Conservation (phyloP, 2,888 invertebrate species). For the Cephus pulcher region DNA sequence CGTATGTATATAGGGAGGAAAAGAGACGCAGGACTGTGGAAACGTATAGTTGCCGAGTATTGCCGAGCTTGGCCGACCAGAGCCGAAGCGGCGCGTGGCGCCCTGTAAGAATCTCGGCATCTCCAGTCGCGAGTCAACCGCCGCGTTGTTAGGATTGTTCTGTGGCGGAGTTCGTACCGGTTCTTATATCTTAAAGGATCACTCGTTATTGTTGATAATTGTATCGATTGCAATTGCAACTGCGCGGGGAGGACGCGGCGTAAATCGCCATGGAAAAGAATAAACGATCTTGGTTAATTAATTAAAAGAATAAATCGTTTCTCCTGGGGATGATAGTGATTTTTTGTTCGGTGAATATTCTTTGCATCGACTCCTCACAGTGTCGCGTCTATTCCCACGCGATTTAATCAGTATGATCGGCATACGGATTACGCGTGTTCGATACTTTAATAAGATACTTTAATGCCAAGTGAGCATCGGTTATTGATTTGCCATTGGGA, state of each 20-base stretch:
- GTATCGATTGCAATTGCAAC: not conserved
- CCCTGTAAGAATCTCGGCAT: conserved; percentile 50
- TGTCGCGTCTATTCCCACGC: not conserved
- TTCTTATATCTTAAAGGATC: not conserved
- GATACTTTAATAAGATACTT: not conserved
- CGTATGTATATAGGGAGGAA: conserved; percentile 20
- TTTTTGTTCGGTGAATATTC: not conserved
- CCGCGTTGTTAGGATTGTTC: conserved; percentile 46
- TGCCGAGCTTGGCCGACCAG: conserved; percentile 43
- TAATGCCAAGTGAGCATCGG: not conserved
- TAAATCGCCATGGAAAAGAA: conserved; percentile 13
- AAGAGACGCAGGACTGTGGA: conserved; percentile 8
- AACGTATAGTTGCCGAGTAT: conserved; percentile 26
- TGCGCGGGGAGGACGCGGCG: not conserved
- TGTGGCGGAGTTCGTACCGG: not conserved
- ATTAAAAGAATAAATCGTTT: no score
- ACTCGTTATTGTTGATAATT: not conserved
- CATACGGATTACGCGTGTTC: not conserved
- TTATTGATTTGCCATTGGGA: not conserved
- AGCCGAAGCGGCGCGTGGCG: conserved; percentile 61
- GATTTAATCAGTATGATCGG: not conserved
- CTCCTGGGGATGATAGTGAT: not conserved
- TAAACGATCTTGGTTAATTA: conserved; percentile 14
- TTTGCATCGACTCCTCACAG: not conserved
- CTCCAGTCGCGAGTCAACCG: conserved; percentile 62